Conservation (phyloP, 2,113 vertebrate genomes). For the Tetrax tetrax region DNA sequence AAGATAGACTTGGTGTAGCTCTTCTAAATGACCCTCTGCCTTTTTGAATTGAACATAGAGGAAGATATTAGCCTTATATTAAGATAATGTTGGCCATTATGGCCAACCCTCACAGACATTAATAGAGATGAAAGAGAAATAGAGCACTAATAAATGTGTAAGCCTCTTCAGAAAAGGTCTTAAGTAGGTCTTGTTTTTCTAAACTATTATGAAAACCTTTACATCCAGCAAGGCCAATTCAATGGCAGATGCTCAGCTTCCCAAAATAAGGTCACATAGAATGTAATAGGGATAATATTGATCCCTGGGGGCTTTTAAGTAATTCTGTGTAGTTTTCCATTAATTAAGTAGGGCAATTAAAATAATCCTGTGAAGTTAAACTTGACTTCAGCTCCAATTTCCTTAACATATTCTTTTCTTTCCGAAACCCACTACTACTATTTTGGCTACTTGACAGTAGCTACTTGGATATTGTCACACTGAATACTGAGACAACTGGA, state of each 20-base stretch:
- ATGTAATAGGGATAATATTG: neutral
- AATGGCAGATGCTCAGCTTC: neutral
- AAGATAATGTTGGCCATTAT: neutral
- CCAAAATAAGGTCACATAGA: neutral
- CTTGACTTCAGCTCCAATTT: neutral
- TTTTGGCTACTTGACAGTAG: neutral
- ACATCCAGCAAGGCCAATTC: neutral
- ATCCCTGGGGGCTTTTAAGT: neutral
- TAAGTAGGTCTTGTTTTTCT: slow-evolving; percentile 22
- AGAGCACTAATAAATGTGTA: neutral
- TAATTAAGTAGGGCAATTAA: slow-evolving; percentile 10
- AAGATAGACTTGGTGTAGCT: neutral
- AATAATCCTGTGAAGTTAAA: neutral
- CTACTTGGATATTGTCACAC: neutral
- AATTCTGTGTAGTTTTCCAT: neutral
- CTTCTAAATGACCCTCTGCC: neutral
- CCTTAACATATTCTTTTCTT: neutral
- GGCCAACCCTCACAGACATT: neutral
- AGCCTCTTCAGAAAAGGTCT: neutral
- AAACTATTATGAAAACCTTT: neutral
- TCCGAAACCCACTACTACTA: neutral
- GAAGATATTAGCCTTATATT: neutral
- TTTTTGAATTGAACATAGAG: neutral
- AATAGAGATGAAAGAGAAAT: neutral
- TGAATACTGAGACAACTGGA: neutral